A percentile compares a stretch with the other conserved stretches of the same genome.
These are phyloP conservation scores for Tuta absoluta DNA, from an alignment of 2,888 invertebrate genomes.

Conservation along the genomic window DNA sequence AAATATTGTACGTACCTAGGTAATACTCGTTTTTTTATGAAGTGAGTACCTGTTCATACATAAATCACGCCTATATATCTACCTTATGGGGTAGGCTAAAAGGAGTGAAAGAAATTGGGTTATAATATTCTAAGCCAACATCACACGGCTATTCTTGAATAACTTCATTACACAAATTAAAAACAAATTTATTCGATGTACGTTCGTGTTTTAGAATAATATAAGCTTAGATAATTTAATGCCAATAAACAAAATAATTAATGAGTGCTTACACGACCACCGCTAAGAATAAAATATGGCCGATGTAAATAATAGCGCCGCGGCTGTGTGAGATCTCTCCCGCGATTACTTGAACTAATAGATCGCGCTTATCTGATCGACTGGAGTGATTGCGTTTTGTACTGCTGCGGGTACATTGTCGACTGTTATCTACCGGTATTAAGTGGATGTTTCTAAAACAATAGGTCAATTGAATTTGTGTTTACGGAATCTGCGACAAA, in stretches of 20 bases:
- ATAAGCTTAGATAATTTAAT: neutral
- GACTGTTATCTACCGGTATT: constrained; percentile 14
- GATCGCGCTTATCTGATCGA: constrained; percentile 60
- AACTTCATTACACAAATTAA: no score
- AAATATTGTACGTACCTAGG: neutral
- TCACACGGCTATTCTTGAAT: no score
- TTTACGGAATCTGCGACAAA: no score
- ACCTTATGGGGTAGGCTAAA: no score
- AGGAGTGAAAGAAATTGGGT: no score
- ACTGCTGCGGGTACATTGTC: neutral
- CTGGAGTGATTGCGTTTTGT: constrained; percentile 64
- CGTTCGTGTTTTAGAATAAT: neutral
- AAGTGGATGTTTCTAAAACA: neutral
- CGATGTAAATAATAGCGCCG: constrained; percentile 51
- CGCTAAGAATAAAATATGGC: constrained; percentile 47
- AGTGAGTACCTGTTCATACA: no score
- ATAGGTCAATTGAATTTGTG: neutral
- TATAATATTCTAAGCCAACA: no score
- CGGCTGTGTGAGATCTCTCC: constrained; percentile 47
- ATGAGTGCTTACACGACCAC: constrained; percentile 34
- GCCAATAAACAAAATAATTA: neutral
- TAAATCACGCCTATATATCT: no score
- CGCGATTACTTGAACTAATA: constrained; percentile 55
- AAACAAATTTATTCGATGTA: neutral
- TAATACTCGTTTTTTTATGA: neutral